Base-by-base conservation (phyloP, 2,797 vertebrate species). In the Clarias laeviceps region DNA sequence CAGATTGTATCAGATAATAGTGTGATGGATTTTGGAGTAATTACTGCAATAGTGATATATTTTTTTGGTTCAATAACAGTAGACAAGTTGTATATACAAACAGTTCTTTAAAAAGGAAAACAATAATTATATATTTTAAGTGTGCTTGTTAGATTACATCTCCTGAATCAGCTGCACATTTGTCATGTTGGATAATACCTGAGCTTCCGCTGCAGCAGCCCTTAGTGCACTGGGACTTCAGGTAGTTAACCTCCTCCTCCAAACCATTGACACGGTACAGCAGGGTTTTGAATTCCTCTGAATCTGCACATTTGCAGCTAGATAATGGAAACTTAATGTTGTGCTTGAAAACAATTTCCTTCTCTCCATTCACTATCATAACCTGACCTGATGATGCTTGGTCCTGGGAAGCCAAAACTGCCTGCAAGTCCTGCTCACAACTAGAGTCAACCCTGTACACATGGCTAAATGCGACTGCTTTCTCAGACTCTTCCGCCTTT, bases 301-400 rank as follows among this genome's bases (percentile, higher is more conserved):
- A 94, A 83, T 95, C 93, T 27, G 90, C 94, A 3, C 97, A 98
- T 89, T 94, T 93, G 88, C 94, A 96, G 80, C 90, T 94, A 0
- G 95, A 94, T 0, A 93, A 85, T 80, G 96, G 94, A 74, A 99
- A 93, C 29, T 22, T 92, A 85, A 98, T 97, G 87, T 96, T 97
- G 93, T 98, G 97, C 90, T 93, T 96, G 88, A 99, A 97, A 88
- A 96, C 89, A 5, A 98, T 92, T 85, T 97, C 95, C 80, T 97
- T 97, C 5, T 96, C 95, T 83, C 96, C 95, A 20, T 92, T 89
- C 4, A 90, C 59, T 0, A 84, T 80, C 45, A 94, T 91, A 15
- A 74, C 54, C 34, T 85, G 91, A 9, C 74, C 83, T 0, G 86
- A 85, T 61, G 86, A 73, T 12, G 87, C 90, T 20, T 88, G 88